A percentile compares a stretch with the other conserved stretches of the same genome.
These are phyloP conservation scores for Caenorhabditis panamensis DNA, from an alignment of 2,888 invertebrate species.

Conservation along the genomic window DNA sequence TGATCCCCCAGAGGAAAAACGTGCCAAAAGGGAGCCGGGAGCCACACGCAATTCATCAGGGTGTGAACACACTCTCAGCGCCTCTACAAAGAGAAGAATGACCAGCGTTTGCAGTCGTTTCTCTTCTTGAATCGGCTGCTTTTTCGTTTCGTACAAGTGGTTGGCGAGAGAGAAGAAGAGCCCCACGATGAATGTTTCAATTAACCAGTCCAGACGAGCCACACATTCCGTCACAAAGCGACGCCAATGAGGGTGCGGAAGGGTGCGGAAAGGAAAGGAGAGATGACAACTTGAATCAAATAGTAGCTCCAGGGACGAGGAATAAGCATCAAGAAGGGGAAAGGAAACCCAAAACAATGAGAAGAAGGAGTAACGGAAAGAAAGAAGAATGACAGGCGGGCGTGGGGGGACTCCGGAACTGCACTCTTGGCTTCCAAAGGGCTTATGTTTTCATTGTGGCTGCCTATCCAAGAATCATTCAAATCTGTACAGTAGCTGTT, in stretches of 20 bases:
- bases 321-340: conserved; percentile 12
- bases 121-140: not conserved
- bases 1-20: conserved; percentile 28
- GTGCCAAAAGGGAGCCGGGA: conserved; percentile 19
- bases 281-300: conserved; percentile 4
- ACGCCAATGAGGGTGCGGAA: conserved; percentile 2
- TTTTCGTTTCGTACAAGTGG: conserved; percentile 49
- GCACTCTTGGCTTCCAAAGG: too few species aligned
- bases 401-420: conserved; percentile 15
- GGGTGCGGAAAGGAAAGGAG: conserved; percentile 12
- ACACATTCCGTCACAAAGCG: conserved; percentile 18
- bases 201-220: conserved; percentile 39
- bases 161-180: conserved; percentile 30
- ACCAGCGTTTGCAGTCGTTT: not conserved
- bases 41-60: conserved; percentile 35
- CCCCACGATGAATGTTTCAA: conserved; percentile 50
- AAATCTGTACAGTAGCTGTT: not conserved
- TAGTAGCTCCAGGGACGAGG: too few species aligned
- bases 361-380: conserved; percentile 3
- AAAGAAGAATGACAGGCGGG: not conserved
- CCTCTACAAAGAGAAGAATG: not conserved
- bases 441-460: too few species aligned
- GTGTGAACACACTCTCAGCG: conserved; percentile 8
- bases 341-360: not conserved
- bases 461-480: too few species aligned